Evolutionary conservation across 2,113 vertebrate species (phyloP), one percentile per base, ranked within the genome.

Genomic region (Eubucco bourcierii): DNA sequence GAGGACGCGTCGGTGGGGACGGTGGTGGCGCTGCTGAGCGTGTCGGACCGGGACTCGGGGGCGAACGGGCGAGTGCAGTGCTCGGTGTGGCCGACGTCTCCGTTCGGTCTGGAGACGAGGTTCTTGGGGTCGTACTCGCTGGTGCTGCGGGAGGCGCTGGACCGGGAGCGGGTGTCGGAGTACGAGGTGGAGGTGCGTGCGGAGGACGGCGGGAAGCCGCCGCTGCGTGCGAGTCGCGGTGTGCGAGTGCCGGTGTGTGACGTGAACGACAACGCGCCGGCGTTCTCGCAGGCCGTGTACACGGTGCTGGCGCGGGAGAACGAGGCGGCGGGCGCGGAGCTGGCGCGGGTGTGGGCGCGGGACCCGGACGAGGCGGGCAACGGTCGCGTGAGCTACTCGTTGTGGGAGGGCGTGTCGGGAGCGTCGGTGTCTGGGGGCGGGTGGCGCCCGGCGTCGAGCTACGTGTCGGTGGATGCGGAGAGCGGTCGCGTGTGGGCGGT

Each of bases 111-210:
- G 41, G 41, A 39, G 37, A 10, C 37, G 37, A 39, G 37, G 37
- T 39, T 39, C 37, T 39, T 39, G 37, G 37, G 37, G 66, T 96
- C 96, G 75, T 98, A 97, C 80, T 97, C 97, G 1, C 50, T 98
- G 44, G 96, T 97, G 59, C 76, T 97, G 58, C 91, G 93, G 41
- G 85, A 93, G 20, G 34, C 71, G 53, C 76, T 95, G 94, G 98
- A 99, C 64, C 97, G 98, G 46, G 99, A 99, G 55, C 97, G 95
- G 12, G 86, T 97, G 55, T 90, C 96, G 2, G 89, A 78, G 91
- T 95, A 24, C 71, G 68, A 59, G 50, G 53, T 55, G 53, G 53
- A 55, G 25, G 53, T 55, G 53, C 53, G 53, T 14, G 53, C 53
- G 53, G 53, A 55, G 53, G 53, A 55, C 41, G 37, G 37, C 37